Conservation (phyloP, 2,888 invertebrate species). For the Nycteola revayana region DNA sequence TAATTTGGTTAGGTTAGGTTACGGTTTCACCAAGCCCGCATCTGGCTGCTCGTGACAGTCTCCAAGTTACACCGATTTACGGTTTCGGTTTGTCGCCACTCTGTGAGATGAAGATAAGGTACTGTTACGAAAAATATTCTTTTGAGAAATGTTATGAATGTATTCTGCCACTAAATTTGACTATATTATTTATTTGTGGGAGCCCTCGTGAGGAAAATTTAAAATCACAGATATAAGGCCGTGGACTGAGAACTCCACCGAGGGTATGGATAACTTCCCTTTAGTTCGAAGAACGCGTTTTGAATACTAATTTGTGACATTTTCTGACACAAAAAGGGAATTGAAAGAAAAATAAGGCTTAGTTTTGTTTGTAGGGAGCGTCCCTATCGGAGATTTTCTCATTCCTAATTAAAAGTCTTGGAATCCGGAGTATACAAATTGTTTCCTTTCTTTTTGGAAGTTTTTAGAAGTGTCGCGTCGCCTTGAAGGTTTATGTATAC, state of each 20-base stretch:
- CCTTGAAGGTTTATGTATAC: too few relatives aligned
- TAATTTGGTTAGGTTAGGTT: conserved; percentile 41
- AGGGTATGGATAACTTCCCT: conserved; percentile 40
- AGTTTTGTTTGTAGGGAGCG: conserved; percentile 32
- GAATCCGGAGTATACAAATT: conserved; percentile 36
- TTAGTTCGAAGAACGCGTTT: conserved; percentile 30
- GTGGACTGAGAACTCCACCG: conserved; percentile 32
- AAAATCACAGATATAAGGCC: conserved; percentile 29
- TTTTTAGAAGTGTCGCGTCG: too few relatives aligned
- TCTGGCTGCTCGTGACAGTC: conserved; percentile 25
- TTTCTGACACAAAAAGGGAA: conserved; percentile 31
- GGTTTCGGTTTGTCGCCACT: conserved; percentile 8
- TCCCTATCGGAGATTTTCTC: conserved; percentile 40
- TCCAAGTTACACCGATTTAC: conserved; percentile 12
- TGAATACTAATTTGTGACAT: conserved; percentile 53
- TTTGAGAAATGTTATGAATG: conserved; percentile 3
- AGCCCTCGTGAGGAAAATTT: conserved; percentile 19
- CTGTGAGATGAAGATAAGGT: too few relatives aligned
- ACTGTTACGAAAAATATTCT: background rate
- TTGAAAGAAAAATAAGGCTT: conserved; percentile 41
- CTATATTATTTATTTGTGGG: conserved; percentile 7
- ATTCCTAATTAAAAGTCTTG: conserved; percentile 47
- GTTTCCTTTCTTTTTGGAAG: conserved; percentile 24
- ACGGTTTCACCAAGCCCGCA: conserved; percentile 31
- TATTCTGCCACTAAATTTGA: conserved; percentile 5